Evolutionary conservation across 2,888 invertebrate species (phyloP), one percentile per base, ranked within the genome.

Genomic region (Himalopsyche kuldschensis): DNA sequence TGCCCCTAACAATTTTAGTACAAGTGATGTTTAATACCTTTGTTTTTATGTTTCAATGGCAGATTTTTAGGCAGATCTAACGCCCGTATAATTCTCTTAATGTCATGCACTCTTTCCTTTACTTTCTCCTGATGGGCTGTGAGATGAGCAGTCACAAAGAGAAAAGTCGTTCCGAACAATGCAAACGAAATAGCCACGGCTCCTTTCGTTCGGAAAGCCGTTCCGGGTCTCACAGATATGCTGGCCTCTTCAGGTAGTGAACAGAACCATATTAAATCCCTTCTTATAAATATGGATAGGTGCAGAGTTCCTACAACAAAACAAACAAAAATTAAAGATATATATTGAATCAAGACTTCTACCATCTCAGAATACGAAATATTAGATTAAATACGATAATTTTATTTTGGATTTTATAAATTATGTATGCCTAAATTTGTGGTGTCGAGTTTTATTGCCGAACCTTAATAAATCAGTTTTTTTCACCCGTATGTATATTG

Each of bases 261-360:
- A 89, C 97, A 97, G 88, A 96, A 98, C 99, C 99, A 99, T 86
- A 99, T 96, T 17, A 99, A 93, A 90, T 99, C 98, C 86, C 98
- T 93, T 81, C 98, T 92, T 87, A 99, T 93, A 89, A 97, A 98
- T 85, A 99, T 92, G 81, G 95, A 95, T 84, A 98, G 91, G 89
- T 98, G 98, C 63, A 99, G 92, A 79, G 97, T 97, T 80, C 95
- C 95, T 92, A 90, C 30, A 90, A 79, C 78, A 48, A 11, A 17
- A 30, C 10, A 81, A 76, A 48, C 4, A 48, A n/a, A 31, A 3
- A 76, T 48, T 78, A 4, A 76, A 47, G 11, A 47, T n/a, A 31
- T 76, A 24, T 27, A 76, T n/a, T n/a, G n/a, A n/a, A n/a, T n/a
- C n/a, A n/a, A n/a, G n/a, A n/a, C n/a, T n/a, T n/a, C n/a, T n/a